These are phyloP conservation scores for Acrossocheilus fasciatus DNA, from an alignment of 2,797 vertebrate genomes.

Conservation along the genomic window DNA sequence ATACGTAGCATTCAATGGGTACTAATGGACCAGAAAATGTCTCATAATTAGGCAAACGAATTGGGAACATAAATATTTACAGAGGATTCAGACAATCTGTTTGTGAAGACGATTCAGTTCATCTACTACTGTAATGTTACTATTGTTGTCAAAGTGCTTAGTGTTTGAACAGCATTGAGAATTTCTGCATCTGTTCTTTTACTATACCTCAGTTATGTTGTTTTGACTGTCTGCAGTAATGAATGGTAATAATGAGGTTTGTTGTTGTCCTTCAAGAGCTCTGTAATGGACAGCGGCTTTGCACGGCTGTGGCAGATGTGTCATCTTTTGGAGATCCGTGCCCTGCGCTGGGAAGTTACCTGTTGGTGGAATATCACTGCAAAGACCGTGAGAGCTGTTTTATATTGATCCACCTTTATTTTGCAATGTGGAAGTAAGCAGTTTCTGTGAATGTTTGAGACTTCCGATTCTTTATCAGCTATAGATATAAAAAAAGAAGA, in stretches of 20 bases:
- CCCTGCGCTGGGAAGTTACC: constrained; percentile 84
- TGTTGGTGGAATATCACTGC: constrained; percentile 89
- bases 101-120: not conserved
- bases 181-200: not conserved
- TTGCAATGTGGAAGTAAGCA: not conserved
- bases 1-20: not conserved
- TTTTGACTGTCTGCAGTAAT: not conserved
- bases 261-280: constrained; percentile 73
- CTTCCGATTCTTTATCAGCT: not conserved
- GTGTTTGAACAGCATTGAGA: not conserved
- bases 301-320: constrained; percentile 82
- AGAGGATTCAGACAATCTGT: not conserved
- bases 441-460: not conserved
- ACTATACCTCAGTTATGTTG: not conserved
- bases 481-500: not conserved
- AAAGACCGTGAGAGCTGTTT: constrained; percentile 82
- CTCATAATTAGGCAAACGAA: not conserved
- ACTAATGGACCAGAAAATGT: constrained; percentile 16
- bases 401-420: not conserved
- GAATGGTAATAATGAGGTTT: not conserved
- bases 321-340: constrained; percentile 86
- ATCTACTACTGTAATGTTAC: not conserved
- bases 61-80: not conserved
- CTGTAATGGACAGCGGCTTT: constrained; percentile 87
- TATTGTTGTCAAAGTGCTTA: not conserved